phyloP scores from a whole-genome alignment of 2,888 invertebrate genomes.

The Ectemnius lituratus region DNA sequence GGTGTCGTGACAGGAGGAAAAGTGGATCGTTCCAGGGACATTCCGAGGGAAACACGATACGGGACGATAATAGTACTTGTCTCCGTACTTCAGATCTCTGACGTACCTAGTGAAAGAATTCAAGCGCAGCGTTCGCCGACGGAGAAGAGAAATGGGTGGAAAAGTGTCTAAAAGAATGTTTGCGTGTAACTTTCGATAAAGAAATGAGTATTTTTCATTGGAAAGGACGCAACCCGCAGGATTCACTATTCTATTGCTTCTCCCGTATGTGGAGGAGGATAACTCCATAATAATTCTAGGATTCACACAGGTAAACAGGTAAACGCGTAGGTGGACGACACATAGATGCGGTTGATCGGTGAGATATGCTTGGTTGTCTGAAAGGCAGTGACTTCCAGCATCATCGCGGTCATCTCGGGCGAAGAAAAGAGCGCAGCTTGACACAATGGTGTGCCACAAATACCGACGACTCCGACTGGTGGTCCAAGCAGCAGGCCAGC shows the following conservation, averaged over 20 bases:
- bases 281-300: not conserved
- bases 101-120: slow-evolving; percentile 54
- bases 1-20: not conserved
- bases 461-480: slow-evolving; percentile 10
- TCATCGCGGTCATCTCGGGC: slow-evolving; percentile 41
- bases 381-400: slow-evolving; percentile 38
- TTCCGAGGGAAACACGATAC: not conserved
- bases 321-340: not conserved
- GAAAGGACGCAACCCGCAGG: not conserved
- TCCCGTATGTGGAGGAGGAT: not conserved
- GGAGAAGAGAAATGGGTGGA: slow-evolving; percentile 13
- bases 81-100: slow-evolving; percentile 24
- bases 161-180: not conserved
- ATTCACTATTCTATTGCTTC: not conserved
- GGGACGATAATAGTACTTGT: slow-evolving; percentile 10
- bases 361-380: slow-evolving; percentile 43
- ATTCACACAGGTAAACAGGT: not conserved
- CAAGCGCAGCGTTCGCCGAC: slow-evolving; percentile 21
- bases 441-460: slow-evolving; percentile 50
- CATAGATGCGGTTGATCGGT: slow-evolving; percentile 24
- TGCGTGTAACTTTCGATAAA: not conserved
- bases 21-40: not conserved
- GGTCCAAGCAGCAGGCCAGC: slow-evolving; percentile 21
- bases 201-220: not conserved
- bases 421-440: slow-evolving; percentile 39